These are phyloP conservation scores for Andrena camellia DNA, from an alignment of 2,888 invertebrate species.

Conservation along the genomic window DNA sequence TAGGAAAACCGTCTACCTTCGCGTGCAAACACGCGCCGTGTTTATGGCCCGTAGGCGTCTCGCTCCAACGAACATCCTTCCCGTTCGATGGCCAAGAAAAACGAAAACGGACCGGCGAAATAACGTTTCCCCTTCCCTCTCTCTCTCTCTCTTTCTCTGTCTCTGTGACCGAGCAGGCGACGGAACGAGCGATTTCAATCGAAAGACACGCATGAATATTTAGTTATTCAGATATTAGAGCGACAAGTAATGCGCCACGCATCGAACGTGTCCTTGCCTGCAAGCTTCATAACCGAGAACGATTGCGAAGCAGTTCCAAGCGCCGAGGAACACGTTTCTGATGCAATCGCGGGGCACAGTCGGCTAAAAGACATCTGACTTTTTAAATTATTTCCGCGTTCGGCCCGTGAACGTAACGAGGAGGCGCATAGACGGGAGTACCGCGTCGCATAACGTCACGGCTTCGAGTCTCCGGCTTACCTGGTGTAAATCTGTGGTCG, in stretches of 20 bases:
- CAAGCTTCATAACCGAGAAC: constrained; percentile 58
- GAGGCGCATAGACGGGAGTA: constrained; percentile 51
- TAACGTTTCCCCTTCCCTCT: background rate
- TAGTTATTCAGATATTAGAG: constrained; percentile 57
- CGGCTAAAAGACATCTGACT: constrained; percentile 62
- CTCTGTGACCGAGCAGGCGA: background rate
- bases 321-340: constrained; percentile 65
- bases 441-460: constrained; percentile 44
- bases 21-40: background rate
- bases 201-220: constrained; percentile 54
- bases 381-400: constrained; percentile 68
- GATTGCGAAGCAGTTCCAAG: constrained; percentile 46
- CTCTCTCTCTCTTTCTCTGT: background rate
- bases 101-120: constrained; percentile 11
- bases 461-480: constrained; percentile 69
- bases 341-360: constrained; percentile 58
- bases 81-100: background rate
- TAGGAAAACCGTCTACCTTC: constrained; percentile 54
- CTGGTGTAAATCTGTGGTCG: constrained; percentile 81
- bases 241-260: constrained; percentile 52
- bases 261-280: constrained; percentile 57
- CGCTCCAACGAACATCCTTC: constrained; percentile 3
- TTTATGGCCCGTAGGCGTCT: constrained; percentile 15
- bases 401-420: constrained; percentile 57
- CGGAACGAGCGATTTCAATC: constrained; percentile 28